phyloP scores from a whole-genome alignment of 2,113 vertebrate genomes.

The Bufo gargarizans region DNA sequence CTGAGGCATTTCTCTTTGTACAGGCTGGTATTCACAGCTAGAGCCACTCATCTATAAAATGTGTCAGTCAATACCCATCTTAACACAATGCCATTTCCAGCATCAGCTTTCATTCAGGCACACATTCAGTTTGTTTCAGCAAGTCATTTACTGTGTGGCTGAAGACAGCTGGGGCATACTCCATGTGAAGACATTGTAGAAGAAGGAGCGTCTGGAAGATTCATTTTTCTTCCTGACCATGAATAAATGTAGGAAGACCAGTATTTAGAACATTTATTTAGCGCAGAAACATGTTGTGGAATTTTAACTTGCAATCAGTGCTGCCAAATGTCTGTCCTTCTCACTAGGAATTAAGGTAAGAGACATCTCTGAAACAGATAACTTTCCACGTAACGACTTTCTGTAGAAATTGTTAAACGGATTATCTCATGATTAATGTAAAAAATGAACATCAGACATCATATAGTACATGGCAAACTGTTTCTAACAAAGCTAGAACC shows the following conservation, averaged over 20 bases:
- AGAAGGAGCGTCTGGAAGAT: conserved; percentile 32
- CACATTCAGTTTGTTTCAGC: conserved; percentile 32
- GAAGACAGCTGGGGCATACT: conserved; percentile 42
- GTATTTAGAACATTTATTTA: conserved; percentile 43
- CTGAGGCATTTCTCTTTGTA: conserved; percentile 35
- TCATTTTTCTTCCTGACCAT: conserved; percentile 33
- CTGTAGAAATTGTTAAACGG: not conserved
- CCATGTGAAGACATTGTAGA: not conserved
- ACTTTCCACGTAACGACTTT: conserved; percentile 16
- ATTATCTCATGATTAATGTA: too few species aligned
- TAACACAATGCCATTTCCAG: conserved; percentile 39
- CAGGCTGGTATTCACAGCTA: conserved; percentile 23
- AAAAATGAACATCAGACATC: too few species aligned
- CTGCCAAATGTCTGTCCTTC: conserved; percentile 5
- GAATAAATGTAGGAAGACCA: conserved; percentile 37
- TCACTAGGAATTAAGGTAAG: not conserved
- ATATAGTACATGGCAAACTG: too few species aligned
- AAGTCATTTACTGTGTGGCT: conserved; percentile 29
- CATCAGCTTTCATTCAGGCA: conserved; percentile 38
- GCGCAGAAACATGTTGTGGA: conserved; percentile 27
- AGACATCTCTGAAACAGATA: conserved; percentile 9
- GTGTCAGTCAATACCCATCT: conserved; percentile 45
- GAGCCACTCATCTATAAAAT: conserved; percentile 34
- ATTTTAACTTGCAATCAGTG: conserved; percentile 40
- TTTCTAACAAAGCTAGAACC: too few species aligned